Base-by-base conservation (phyloP, 2,797 vertebrate genomes). In the Morus bassanus region DNA sequence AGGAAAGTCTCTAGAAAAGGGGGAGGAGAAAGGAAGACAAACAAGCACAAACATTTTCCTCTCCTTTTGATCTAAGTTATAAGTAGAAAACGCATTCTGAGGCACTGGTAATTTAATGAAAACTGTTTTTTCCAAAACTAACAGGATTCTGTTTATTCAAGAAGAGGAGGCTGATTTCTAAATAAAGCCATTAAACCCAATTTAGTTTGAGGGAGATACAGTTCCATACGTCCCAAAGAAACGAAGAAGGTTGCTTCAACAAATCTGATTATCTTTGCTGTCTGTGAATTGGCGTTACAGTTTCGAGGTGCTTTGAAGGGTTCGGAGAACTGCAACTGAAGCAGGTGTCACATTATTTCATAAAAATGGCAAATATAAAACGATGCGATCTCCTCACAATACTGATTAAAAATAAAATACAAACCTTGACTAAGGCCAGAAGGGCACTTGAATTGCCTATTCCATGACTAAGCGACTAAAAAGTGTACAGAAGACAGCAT, bases 1-100 rank as follows among this genome's bases (percentile, higher is more conserved):
- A 93, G 88, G 48, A 86, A 93, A 92, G 63, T 35, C 64, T 89
- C 68, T 91, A 85, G 91, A 89, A 96, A 96, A 95, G 10, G 67
- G 54, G 90, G 93, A 97, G 94, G 92, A 92, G 68, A 80, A 91
- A 95, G 85, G 87, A 95, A 91, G 79, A 92, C 65, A 91, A 92
- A 97, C 73, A 94, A 85, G 85, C 56, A 93, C 78, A 95, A 95
- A 76, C 85, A 89, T 96, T 94, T 97, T 97, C 89, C 89, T 97
- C 90, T 93, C 53, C 80, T 95, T 95, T 82, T 83, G 85, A 93
- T 93, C 89, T 94, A 96, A 97, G 92, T 91, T 93, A 45, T 84
- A 94, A 96, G 96, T 41, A 96, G 95, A 96, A 97, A 97, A 96
- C 14, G 81, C 82, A 90, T 80, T 95, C 88, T 74, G 67, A 88